Evolutionary conservation across 2,888 invertebrate genomes (phyloP).

Genomic region (Drosophila paranaensis): DNA sequence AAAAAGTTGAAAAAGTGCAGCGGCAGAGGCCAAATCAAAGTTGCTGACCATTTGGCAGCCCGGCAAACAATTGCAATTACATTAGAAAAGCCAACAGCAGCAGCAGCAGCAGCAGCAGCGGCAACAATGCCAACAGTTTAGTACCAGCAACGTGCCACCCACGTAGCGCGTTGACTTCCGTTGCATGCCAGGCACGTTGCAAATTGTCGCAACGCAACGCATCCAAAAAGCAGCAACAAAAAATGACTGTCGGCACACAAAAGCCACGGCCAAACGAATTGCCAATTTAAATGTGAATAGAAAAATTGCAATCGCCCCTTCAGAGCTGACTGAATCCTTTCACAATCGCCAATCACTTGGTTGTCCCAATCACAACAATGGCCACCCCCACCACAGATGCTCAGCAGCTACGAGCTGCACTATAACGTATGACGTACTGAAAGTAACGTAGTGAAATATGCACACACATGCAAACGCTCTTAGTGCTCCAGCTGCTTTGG

Average conservation of each 20-base stretch:
- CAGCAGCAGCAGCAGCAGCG: slow-evolving; percentile 20
- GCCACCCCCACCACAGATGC: not conserved
- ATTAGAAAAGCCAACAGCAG: slow-evolving; percentile 65
- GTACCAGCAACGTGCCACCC: slow-evolving; percentile 57
- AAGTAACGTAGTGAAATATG: not conserved
- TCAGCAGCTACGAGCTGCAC: slow-evolving; percentile 8
- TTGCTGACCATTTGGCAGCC: slow-evolving; percentile 54
- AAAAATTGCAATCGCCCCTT: slow-evolving; percentile 69
- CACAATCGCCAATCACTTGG: slow-evolving; percentile 76
- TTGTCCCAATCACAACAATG: slow-evolving; percentile 48
- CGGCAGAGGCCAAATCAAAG: slow-evolving; percentile 54
- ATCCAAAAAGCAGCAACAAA: slow-evolving; percentile 42
- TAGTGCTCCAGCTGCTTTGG: not conserved
- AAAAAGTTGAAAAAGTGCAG: slow-evolving; percentile 45
- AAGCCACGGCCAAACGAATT: slow-evolving; percentile 71
- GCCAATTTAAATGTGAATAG: slow-evolving; percentile 79
- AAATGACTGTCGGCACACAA: slow-evolving; percentile 46
- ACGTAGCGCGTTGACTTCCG: slow-evolving; percentile 71
- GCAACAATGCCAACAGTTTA: slow-evolving; percentile 48
- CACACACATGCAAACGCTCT: not conserved
- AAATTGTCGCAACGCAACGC: slow-evolving; percentile 71
- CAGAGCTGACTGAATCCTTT: slow-evolving; percentile 37
- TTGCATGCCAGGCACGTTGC: slow-evolving; percentile 78
- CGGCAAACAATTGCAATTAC: slow-evolving; percentile 78
- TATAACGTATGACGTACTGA: not conserved